Percentiles rank a stretch among this genome's conserved stretches.
Evolutionary conservation across 2,888 invertebrate genomes (phyloP).

Genomic region (Diaphora mendica): DNA sequence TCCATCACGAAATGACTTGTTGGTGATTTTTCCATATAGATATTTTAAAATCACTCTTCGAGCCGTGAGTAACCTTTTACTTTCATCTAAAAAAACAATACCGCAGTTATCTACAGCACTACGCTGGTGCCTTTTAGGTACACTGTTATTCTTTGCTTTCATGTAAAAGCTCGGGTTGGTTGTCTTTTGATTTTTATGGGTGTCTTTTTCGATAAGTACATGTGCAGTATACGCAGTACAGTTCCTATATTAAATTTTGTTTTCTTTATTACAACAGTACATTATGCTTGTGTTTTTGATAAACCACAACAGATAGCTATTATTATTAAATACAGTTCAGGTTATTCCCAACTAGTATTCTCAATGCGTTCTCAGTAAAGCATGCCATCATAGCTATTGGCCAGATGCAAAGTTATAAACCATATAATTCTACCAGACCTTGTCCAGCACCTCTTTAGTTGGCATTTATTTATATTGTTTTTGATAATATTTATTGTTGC

Average conservation of each 20-base stretch:
- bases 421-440: not conserved
- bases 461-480: not conserved
- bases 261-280: too few species aligned
- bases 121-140: not conserved
- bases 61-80: not conserved
- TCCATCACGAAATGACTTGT: too few species aligned
- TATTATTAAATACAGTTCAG: not conserved
- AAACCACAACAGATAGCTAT: not conserved
- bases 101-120: not conserved
- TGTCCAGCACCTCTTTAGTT: not conserved
- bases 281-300: not conserved
- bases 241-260: too few species aligned
- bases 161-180: not conserved
- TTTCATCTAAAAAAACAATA: not conserved
- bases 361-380: not conserved
- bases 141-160: not conserved
- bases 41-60: too few species aligned
- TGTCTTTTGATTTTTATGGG: not conserved
- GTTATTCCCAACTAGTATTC: too few species aligned
- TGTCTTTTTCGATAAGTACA: not conserved
- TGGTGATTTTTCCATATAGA: too few species aligned
- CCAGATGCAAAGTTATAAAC: not conserved
- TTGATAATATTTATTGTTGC: too few species aligned
- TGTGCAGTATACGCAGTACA: too few species aligned
- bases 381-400: not conserved